Evolutionary conservation across 2,888 invertebrate genomes (phyloP).

Genomic region (Platycheirus albimanus): DNA sequence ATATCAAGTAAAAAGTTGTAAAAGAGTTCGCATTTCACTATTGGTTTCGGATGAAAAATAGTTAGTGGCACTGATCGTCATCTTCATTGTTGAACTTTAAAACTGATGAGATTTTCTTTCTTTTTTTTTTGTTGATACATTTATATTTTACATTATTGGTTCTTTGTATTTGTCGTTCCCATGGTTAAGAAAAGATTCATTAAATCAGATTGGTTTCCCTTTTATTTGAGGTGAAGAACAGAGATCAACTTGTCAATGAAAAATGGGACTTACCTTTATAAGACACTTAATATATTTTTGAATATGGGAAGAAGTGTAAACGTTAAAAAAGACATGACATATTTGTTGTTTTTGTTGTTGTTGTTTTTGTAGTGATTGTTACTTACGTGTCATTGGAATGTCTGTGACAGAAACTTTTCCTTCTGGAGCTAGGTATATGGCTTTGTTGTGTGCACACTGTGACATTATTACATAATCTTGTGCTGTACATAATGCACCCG

Average conservation of each 20-base stretch:
- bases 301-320: slow-evolving; percentile 6
- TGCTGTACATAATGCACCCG: slow-evolving; percentile 83
- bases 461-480: slow-evolving; percentile 83
- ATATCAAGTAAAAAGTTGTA: slow-evolving; percentile 44
- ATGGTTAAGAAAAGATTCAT: slow-evolving; percentile 56
- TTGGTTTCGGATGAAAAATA: slow-evolving; percentile 68
- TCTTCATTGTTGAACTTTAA: slow-evolving; percentile 23
- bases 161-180: slow-evolving; percentile 65
- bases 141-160: no score
- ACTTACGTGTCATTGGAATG: slow-evolving; percentile 83
- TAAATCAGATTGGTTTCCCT: slow-evolving; percentile 15
- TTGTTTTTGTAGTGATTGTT: slow-evolving; percentile 40
- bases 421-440: slow-evolving; percentile 82
- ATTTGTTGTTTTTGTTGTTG: neutral
- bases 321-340: neutral
- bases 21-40: slow-evolving; percentile 65
- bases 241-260: slow-evolving; percentile 27
- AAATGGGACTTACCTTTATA: neutral
- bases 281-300: slow-evolving; percentile 16
- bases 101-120: slow-evolving; percentile 6
- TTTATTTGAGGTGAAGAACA: slow-evolving; percentile 1
- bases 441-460: slow-evolving; percentile 83
- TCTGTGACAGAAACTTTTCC: slow-evolving; percentile 83
- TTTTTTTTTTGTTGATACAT: neutral
- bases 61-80: slow-evolving; percentile 50